Evolutionary conservation across 2,888 invertebrate species (phyloP).

Genomic region (Deilephila elpenor): DNA sequence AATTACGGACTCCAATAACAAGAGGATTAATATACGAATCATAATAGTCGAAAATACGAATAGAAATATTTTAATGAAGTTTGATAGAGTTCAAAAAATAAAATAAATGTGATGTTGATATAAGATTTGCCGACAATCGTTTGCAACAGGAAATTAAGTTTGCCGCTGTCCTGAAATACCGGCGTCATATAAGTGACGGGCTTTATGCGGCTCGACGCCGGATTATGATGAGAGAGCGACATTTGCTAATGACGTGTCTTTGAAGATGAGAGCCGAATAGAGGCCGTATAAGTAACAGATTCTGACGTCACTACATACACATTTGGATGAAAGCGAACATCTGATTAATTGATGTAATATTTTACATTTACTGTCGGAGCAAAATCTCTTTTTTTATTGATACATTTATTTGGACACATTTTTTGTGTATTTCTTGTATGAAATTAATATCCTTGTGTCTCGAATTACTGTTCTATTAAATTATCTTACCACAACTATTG

Average conservation of each 20-base stretch:
- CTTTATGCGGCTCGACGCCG: background rate
- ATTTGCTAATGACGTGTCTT: conserved; percentile 13
- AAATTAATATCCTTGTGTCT: no score
- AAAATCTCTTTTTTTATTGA: background rate
- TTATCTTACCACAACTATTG: no score
- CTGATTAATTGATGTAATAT: background rate
- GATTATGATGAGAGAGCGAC: conserved; percentile 15
- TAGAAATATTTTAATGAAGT: background rate
- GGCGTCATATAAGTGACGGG: background rate
- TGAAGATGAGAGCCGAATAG: conserved; percentile 1
- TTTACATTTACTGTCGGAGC: background rate
- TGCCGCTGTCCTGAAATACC: conserved; percentile 22
- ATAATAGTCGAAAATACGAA: no score
- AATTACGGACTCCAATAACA: no score
- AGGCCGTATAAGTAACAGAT: background rate
- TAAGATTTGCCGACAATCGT: background rate
- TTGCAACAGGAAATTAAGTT: conserved; percentile 28
- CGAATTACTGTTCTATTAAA: no score
- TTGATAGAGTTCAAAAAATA: background rate
- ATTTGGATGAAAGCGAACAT: background rate
- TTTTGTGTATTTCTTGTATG: no score
- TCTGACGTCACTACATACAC: background rate
- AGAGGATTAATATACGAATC: no score
- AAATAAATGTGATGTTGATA: background rate
- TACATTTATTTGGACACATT: background rate